A percentile compares a stretch with the other conserved stretches of the same genome.
Evolutionary conservation across 2,888 invertebrate genomes (phyloP).

Genomic region (Epinotia bilunana): DNA sequence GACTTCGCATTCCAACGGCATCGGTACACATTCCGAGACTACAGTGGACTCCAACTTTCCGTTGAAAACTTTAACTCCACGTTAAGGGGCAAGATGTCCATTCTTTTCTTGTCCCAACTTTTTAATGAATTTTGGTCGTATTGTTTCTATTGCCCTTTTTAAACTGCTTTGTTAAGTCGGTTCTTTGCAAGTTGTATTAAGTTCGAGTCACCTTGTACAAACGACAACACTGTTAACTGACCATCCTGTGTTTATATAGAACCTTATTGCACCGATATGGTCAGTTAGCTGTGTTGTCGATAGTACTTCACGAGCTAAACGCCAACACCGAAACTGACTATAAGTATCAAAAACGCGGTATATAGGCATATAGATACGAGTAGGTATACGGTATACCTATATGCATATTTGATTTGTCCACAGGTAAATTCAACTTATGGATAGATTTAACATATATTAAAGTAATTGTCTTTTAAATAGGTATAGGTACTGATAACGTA

Average conservation of each 20-base stretch:
- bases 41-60: slow-evolving; percentile 30
- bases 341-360: background rate
- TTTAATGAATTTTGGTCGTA: slow-evolving; percentile 40
- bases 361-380: background rate
- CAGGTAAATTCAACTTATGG: too few species aligned
- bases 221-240: too few species aligned
- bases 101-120: slow-evolving; percentile 37
- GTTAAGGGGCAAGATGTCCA: slow-evolving; percentile 39
- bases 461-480: too few species aligned
- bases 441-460: too few species aligned
- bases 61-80: slow-evolving; percentile 33
- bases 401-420: background rate
- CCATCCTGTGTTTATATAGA: too few species aligned
- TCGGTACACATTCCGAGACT: slow-evolving; percentile 23
- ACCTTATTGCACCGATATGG: too few species aligned
- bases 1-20: slow-evolving; percentile 22
- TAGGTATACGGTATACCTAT: background rate
- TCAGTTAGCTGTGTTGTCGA: too few species aligned
- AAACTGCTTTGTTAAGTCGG: slow-evolving; percentile 33
- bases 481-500: too few species aligned
- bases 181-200: slow-evolving; percentile 17
- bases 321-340: background rate
- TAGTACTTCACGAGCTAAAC: slow-evolving; percentile 1
- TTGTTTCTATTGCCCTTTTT: slow-evolving; percentile 41
- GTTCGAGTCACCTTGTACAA: slow-evolving; percentile 14